phyloP scores from a whole-genome alignment of 2,888 invertebrate species.

The Lypha dubia region DNA sequence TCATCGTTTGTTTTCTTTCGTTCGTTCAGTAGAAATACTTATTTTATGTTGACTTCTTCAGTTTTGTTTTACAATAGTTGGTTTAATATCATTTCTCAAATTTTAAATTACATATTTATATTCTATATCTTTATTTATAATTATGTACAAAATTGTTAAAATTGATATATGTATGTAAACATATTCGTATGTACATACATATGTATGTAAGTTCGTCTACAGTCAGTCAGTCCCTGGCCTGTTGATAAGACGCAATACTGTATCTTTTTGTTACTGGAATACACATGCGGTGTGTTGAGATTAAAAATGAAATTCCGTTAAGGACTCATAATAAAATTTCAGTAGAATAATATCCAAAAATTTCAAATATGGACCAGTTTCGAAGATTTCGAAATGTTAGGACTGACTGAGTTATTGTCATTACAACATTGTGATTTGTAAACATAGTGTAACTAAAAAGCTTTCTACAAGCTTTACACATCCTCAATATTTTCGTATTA shows the following conservation, averaged over 20 bases:
- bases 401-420: no score
- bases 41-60: slow-evolving; percentile 28
- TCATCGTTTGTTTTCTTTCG: slow-evolving; percentile 35
- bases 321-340: no score
- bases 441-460: no score
- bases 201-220: not conserved
- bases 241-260: not conserved
- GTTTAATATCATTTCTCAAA: slow-evolving; percentile 60
- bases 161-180: not conserved
- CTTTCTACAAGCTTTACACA: no score
- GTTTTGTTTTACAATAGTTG: slow-evolving; percentile 69
- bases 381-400: no score
- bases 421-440: no score
- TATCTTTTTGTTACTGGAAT: not conserved
- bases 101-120: slow-evolving; percentile 32
- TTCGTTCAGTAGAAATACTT: slow-evolving; percentile 53
- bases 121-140: slow-evolving; percentile 11
- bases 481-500: no score
- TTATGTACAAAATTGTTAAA: slow-evolving; percentile 46
- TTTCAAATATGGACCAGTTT: no score
- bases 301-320: no score
- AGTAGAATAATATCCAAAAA: no score
- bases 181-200: not conserved
- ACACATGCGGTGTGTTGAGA: not conserved
- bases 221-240: slow-evolving; percentile 12